Percentiles rank a stretch among this genome's conserved stretches.
phyloP scores from a whole-genome alignment of 2,113 vertebrate species.

The Nothoprocta pentlandii region DNA sequence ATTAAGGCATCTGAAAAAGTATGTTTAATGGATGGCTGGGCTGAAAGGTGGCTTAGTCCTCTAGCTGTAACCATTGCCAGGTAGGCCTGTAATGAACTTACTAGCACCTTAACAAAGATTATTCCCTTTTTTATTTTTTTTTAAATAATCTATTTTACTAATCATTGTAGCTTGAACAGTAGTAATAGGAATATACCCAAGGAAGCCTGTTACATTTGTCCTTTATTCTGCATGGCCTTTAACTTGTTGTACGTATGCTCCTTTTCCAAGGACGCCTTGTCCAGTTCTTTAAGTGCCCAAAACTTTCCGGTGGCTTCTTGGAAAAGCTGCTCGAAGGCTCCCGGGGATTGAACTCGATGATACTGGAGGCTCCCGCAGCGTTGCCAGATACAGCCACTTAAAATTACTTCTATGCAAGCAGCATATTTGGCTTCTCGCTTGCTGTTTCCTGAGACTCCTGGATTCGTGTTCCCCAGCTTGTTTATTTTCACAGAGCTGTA shows the following conservation, averaged over 20 bases:
- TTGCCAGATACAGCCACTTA: fast-evolving
- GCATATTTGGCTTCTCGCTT: neutral
- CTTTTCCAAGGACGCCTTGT: conserved; percentile 47
- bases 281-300: neutral
- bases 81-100: fast-evolving
- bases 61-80: neutral
- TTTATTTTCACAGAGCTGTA: neutral
- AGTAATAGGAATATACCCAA: neutral
- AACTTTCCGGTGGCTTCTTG: conserved; percentile 37
- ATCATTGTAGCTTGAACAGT: neutral
- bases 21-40: neutral
- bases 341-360: neutral
- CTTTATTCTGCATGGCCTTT: neutral
- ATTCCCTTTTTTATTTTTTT: neutral
- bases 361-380: neutral
- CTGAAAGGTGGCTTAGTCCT: neutral
- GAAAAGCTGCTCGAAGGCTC: conserved; percentile 12
- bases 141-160: neutral
- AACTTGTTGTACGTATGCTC: neutral
- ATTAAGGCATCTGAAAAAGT: neutral
- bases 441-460: conserved; percentile 33
- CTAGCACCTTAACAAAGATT: neutral
- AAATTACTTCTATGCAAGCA: neutral
- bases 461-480: neutral
- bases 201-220: neutral